Base-by-base conservation (phyloP, 2,113 vertebrate species). In the Chionomys nivalis region DNA sequence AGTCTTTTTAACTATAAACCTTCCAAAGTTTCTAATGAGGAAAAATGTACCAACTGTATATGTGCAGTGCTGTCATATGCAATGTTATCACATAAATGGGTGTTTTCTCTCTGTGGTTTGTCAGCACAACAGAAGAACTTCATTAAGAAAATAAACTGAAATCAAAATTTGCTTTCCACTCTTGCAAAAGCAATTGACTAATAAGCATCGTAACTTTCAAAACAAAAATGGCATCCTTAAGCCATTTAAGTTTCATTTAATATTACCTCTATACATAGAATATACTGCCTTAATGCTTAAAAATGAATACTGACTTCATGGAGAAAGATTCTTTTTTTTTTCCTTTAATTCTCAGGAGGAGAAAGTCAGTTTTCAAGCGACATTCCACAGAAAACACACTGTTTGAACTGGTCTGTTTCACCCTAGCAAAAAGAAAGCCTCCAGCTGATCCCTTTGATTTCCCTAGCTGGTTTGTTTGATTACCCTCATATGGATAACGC, bases 361-460 rank as follows among this genome's bases (percentile, higher is more conserved):
- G 91, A 86, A 93, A 96, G 55, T 4, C 49, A 91, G 92, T 82
- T 96, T 87, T 89, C 55, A 76, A 94, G 81, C 88, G 92, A 89
- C 88, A 91, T 96, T 95, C 94, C 55, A 33, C 3, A 24, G 88
- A 92, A 94, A 66, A 58, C 90, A 76, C 36, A 94, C 61, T 92
- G 92, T 96, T 96, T 94, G 95, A 95, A 96, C 90, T 95, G 90
- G 93, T 90, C 92, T 97, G 81, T 92, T 90, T 93, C 58, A 90
- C 73, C 86, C 42, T 92, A 65, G 93, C 83, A 91, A 96, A 96
- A 90, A 89, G 77, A 55, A 96, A 92, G 93, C 92, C 94, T 97
- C 97, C 97, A 97, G 85, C 96, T 96, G 97, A 95, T 97, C 31
- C 70, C 82, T 97, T 97, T 98, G 94, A 98, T 97, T 97, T 97